Evolutionary conservation across 1,140 invertebrate genomes (phyloP), one percentile per base, ranked within the genome.

Genomic region (Orchestia grillus): DNA sequence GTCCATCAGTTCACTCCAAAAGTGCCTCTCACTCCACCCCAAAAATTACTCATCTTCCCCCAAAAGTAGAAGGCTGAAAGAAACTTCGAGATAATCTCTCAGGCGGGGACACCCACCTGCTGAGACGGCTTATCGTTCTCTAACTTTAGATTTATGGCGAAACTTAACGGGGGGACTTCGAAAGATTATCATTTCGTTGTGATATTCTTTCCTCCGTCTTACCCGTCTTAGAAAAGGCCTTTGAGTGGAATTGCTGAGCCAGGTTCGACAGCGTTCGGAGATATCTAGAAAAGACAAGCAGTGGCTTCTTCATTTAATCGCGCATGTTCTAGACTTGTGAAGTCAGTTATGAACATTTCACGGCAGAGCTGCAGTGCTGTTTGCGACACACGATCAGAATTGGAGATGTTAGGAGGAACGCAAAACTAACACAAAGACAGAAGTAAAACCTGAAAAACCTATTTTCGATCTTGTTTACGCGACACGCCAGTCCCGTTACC

Each of bases 81-180:
- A 28, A 36, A 8, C 62, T 28, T 77, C 11, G 36, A 77, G 62
- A 36, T 77, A 77, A 77, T 23, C 62, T 77, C 62, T 77, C 11
- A 3, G 62, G 28, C 15, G 1, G 62, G 62, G 62, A 36, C 28
- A 77, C 62, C 62, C 36, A 77, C 88, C 4, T 11, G 88, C 88
- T 28, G 88, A 11, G 88, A 42, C 23, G 88, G 88, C 88, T 91
- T 91, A 91, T 91, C 44, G 88, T 43, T 44, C 88, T 44, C 88
- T 36, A 91, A 91, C 88, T 91, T 91, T 91, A 91, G 88, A 91
- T 91, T 91, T 91, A 91, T 91, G 41, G 88, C 41, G 88, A 44
- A 91, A 91, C 88, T 91, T 91, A n/a, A n/a, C 42, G 41, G 41
- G 15, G 42, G 88, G 44, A 42, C 44, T 44, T 44, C 3, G 88